phyloP scores from a whole-genome alignment of 1,140 invertebrate genomes.

The Piezodorus guildinii region DNA sequence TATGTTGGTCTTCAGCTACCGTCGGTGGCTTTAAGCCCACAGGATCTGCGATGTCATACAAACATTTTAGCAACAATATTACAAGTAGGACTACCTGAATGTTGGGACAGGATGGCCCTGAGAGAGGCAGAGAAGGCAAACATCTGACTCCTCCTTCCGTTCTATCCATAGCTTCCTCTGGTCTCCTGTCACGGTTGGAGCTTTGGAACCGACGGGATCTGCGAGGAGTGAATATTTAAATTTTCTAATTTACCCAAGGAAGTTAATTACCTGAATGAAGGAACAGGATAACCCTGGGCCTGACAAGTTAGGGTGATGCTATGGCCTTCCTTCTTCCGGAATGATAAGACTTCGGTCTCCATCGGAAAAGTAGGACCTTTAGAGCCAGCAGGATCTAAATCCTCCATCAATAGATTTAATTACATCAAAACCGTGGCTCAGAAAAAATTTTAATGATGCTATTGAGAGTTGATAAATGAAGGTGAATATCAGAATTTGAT shows the following conservation, averaged over 20 bases:
- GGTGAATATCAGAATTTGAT: no score
- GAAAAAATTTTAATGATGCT: no score
- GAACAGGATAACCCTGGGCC: conserved; percentile 56
- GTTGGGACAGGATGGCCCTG: conserved; percentile 54
- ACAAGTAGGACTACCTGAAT: conserved; percentile 44
- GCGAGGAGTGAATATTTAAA: not conserved
- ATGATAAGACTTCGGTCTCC: not conserved
- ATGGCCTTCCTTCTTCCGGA: not conserved
- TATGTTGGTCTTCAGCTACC: conserved; percentile 41
- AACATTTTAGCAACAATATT: not conserved
- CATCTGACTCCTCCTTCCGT: conserved; percentile 23
- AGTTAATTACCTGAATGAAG: conserved; percentile 42
- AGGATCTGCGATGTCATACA: conserved; percentile 34
- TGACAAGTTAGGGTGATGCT: conserved; percentile 49
- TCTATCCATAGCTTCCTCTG: conserved; percentile 30
- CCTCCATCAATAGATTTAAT: not conserved
- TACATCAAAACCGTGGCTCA: no score
- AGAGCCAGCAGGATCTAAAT: not conserved
- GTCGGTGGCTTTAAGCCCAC: conserved; percentile 41
- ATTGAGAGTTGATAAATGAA: no score
- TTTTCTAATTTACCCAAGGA: not conserved
- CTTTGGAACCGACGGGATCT: conserved; percentile 19
- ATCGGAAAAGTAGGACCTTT: not conserved
- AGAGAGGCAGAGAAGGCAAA: conserved; percentile 43
- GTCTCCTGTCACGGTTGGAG: conserved; percentile 35